phyloP scores from a whole-genome alignment of 2,113 vertebrate genomes.

The Ondatra zibethicus region DNA sequence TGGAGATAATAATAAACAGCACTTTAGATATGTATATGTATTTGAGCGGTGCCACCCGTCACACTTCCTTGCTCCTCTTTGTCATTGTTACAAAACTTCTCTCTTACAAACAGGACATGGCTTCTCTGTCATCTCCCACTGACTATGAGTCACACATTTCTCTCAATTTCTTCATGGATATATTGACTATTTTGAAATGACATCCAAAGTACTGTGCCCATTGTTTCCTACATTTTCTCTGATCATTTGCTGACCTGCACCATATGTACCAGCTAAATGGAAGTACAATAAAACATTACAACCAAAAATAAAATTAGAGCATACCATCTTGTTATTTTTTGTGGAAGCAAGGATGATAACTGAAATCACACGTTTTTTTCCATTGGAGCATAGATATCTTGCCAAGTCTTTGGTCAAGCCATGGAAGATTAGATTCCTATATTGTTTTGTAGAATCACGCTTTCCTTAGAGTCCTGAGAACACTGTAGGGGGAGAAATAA shows the following conservation, averaged over 20 bases:
- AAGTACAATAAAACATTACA: neutral
- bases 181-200: neutral
- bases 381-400: neutral
- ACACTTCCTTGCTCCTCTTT: neutral
- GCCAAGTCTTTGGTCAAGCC: neutral
- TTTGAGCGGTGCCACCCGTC: neutral
- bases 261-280: neutral
- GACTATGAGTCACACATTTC: conserved; percentile 48
- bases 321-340: neutral
- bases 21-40: neutral
- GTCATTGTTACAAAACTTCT: neutral
- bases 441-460: neutral
- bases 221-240: neutral
- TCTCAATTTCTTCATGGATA: neutral
- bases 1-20: neutral
- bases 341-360: neutral
- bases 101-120: neutral
- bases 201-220: neutral
- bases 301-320: neutral
- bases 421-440: no score
- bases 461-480: neutral
- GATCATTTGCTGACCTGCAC: neutral
- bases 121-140: neutral
- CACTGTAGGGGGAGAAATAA: no score
- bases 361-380: neutral